Conservation (phyloP, 30 jellyfish, hydroid and myxozoan genomes). For the Hydractinia symbiolongicarpus region DNA sequence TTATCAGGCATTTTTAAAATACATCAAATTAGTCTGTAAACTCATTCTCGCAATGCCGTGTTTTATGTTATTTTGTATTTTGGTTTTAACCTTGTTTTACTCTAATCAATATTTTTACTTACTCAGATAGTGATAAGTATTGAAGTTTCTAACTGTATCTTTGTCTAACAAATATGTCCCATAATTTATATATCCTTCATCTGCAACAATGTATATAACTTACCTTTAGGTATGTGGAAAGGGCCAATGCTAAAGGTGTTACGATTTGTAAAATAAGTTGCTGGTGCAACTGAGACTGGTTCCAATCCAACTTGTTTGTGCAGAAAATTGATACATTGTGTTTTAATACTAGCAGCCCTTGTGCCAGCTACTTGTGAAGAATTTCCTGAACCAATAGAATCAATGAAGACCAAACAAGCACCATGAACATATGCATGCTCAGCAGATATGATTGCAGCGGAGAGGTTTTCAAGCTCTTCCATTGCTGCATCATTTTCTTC, state of each 20-base stretch:
- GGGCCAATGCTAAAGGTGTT: conserved; percentile 56
- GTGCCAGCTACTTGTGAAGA: conserved; percentile 1
- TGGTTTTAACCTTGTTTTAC: too few species aligned
- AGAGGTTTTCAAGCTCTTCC: neutral
- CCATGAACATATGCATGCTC: conserved; percentile 71
- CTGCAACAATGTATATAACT: neutral
- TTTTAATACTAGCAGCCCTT: neutral
- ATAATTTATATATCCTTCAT: neutral
- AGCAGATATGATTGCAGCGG: conserved; percentile 21
- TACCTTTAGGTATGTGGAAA: conserved; percentile 54
- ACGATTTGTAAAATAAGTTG: neutral
- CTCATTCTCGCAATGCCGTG: too few species aligned
- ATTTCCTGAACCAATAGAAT: conserved; percentile 81
- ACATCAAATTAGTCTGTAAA: too few species aligned
- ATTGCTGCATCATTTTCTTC: neutral
- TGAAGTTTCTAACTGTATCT: too few species aligned
- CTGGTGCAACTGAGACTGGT: neutral
- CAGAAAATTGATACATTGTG: neutral
- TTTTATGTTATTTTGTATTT: too few species aligned
- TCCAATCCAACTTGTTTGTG: conserved; percentile 28
- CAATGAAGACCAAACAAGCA: conserved; percentile 74
- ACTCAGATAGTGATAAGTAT: too few species aligned
- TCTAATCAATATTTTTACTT: too few species aligned
- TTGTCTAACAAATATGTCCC: neutral
- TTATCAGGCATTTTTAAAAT: too few species aligned